Percentiles rank a stretch among this genome's conserved stretches.
These are phyloP conservation scores for Chelonia mydas DNA, from an alignment of 2,797 vertebrate species.

Conservation along the genomic window DNA sequence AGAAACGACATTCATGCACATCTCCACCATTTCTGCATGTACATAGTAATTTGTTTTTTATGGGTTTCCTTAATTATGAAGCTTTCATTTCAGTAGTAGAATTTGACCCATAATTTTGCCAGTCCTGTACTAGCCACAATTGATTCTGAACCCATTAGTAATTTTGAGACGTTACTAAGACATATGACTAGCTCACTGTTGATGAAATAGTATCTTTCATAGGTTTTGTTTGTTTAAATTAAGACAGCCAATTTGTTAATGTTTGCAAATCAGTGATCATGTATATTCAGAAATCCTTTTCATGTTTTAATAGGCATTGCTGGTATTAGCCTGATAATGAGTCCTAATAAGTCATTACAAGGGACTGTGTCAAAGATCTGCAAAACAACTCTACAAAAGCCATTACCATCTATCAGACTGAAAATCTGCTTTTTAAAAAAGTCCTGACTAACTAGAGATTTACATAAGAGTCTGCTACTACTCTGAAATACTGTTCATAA, in stretches of 20 bases:
- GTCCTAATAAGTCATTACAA: background rate
- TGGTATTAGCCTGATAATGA: slow-evolving; percentile 3
- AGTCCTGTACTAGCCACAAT: accelerated
- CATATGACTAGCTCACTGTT: background rate
- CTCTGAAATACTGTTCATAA: background rate
- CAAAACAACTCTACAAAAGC: background rate
- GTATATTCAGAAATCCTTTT: background rate
- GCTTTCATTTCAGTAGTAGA: background rate
- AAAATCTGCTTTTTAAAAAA: background rate
- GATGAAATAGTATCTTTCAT: background rate
- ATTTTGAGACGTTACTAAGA: background rate
- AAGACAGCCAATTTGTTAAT: background rate
- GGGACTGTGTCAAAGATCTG: background rate
- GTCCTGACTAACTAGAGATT: background rate
- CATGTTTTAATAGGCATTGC: background rate
- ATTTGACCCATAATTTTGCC: background rate
- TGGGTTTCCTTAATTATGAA: background rate
- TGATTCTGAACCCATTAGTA: background rate
- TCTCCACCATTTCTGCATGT: background rate
- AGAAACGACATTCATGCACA: background rate
- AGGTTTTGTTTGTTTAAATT: background rate
- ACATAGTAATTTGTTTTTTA: background rate
- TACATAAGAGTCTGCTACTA: background rate
- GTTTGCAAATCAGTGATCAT: background rate
- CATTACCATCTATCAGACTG: background rate